phyloP scores from a whole-genome alignment of 2,113 vertebrate genomes.

The rat (Rattus norvegicus) region GRCr8 NC_086024.1:83762001-83762500 shows the following conservation, averaged over 20 bases:
- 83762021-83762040: neutral
- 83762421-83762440: conserved; percentile 34
- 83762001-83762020: neutral
- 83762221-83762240: neutral
- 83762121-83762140: neutral
- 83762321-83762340: conserved; percentile 44
- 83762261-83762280: conserved; percentile 5
- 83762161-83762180: neutral
- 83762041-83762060: neutral
- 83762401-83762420: conserved; percentile 28
- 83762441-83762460: conserved; percentile 33
- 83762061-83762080: neutral
- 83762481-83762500: neutral
- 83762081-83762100: neutral
- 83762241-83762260: neutral
- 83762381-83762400: conserved; percentile 17
- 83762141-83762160: neutral
- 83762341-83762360: conserved; percentile 56
- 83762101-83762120: neutral
- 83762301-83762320: conserved; percentile 51
- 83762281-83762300: conserved; percentile 43
- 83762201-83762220: neutral
- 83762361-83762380: conserved; percentile 53
- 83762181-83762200: neutral
- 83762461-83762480: neutral